phyloP scores from a whole-genome alignment of 2,113 vertebrate species.

The Anhinga rufa region DNA sequence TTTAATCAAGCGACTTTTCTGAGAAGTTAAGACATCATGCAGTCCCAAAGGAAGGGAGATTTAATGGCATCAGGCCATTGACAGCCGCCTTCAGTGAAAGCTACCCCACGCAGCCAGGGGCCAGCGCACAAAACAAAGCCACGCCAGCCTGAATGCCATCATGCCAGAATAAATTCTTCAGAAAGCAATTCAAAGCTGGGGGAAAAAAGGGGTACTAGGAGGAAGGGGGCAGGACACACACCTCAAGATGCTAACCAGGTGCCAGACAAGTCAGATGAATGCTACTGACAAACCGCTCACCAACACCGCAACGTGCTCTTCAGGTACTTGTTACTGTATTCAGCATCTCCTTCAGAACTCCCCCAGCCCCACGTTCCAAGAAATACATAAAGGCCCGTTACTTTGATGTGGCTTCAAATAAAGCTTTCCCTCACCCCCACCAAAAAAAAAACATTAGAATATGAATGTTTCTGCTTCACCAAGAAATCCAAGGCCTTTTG shows the following conservation, averaged over 20 bases:
- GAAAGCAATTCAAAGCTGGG: background rate
- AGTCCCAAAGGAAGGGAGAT: background rate
- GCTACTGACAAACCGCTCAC: background rate
- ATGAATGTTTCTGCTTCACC: background rate
- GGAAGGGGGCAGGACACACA: background rate
- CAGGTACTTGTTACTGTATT: background rate
- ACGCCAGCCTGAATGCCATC: fast-evolving
- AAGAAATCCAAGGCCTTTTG: background rate
- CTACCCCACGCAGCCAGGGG: background rate
- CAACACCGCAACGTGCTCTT: background rate
- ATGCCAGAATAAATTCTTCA: background rate
- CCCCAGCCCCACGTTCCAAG: background rate
- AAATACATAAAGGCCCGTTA: background rate
- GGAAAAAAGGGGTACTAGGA: background rate
- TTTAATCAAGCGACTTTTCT: background rate
- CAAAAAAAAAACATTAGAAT: background rate
- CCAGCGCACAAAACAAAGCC: background rate
- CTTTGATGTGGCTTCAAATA: background rate
- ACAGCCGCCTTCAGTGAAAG: background rate
- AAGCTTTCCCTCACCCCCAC: background rate
- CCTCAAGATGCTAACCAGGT: background rate
- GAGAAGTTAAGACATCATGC: background rate
- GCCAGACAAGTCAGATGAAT: background rate
- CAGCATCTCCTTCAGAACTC: background rate
- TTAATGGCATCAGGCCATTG: background rate